Base-by-base conservation (phyloP, 1,140 invertebrate genomes). In the Cotesia glomerata region DNA sequence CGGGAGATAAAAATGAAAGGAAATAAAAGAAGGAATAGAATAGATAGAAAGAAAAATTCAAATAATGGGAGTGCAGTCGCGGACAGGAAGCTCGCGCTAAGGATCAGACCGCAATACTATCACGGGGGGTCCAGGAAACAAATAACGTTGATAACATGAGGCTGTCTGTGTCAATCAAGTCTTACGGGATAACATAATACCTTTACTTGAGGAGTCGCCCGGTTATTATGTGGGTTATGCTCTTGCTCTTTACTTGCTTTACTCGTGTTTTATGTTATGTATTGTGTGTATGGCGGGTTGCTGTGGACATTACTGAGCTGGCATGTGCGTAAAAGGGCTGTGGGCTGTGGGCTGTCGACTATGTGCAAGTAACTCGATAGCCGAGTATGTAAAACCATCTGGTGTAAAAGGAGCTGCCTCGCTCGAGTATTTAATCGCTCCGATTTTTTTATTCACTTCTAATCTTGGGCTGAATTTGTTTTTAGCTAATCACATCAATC, bases 401-500 rank as follows among this genome's bases (percentile, higher is more conserved):
- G 85, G 81, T 85, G 85, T 86, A 86, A 86, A 86, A 84, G 82
- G 85, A 86, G 84, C 81, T 83, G 79, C 77, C 74, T 84, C 84
- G 80, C 71, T 84, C 82, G 78, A 82, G 84, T 84, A 86, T 86
- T 87, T 86, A 87, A 87, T 86, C 84, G 84, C 75, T 75, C 74
- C 49, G 76, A 72, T 69, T 62, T 75, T 75, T 72, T 69, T 74
- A 76, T 62, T 62, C 66, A 61, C 45, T 39, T 34, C 49, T 74
- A 74, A 62, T 76, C 61, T 75, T 26, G 26, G 26, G 26, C 74
- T 69, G 72, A 72, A 74, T 75, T 61, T 74, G 45, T 62, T 34
- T 16, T 66, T 73, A 26, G 34, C 5, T 36, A 5, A 75, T 73
- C 69, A 71, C 62, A 16, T 66, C 16, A 61, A 45, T 62, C 26